These are phyloP conservation scores for Luscinia luscinia DNA, from an alignment of 2,797 vertebrate genomes.

Conservation along the genomic window DNA sequence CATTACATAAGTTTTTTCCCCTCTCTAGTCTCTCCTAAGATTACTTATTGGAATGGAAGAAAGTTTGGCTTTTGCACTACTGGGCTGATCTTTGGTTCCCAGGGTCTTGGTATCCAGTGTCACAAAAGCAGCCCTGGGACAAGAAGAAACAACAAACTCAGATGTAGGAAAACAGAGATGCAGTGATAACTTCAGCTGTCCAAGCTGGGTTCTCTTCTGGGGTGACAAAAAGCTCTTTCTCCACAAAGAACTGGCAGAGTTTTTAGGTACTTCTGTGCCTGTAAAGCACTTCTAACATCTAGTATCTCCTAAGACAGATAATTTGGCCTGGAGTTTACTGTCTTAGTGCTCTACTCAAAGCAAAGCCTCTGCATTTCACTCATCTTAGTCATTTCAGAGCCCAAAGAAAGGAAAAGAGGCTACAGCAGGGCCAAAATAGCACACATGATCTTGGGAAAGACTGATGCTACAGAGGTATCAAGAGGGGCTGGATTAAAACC, in stretches of 20 bases:
- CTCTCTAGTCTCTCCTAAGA: slow-evolving; percentile 1
- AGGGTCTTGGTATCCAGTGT: slow-evolving; percentile 25
- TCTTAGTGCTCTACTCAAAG: not conserved
- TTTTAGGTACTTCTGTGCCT: not conserved
- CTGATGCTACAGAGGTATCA: not conserved
- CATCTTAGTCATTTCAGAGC: not conserved
- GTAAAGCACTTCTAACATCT: not conserved
- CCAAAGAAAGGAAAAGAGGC: not conserved
- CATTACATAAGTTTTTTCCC: not conserved
- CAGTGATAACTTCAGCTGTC: not conserved
- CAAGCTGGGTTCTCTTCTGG: not conserved
- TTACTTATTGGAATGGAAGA: slow-evolving; percentile 50
- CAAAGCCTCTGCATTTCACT: not conserved
- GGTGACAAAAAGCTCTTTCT: not conserved
- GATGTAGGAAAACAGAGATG: slow-evolving; percentile 3
- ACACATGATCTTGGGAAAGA: not conserved
- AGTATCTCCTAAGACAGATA: not conserved
- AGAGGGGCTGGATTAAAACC: not conserved
- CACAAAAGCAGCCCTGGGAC: slow-evolving; percentile 15
- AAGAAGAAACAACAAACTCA: slow-evolving; percentile 47
- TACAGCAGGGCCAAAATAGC: not conserved
- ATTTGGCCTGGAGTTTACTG: not conserved
- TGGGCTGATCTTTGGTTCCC: slow-evolving; percentile 41
- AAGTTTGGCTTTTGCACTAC: slow-evolving; percentile 17
- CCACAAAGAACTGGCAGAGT: not conserved